Conservation (phyloP, 2,888 invertebrate genomes). For the Leucophenga maculata region DNA sequence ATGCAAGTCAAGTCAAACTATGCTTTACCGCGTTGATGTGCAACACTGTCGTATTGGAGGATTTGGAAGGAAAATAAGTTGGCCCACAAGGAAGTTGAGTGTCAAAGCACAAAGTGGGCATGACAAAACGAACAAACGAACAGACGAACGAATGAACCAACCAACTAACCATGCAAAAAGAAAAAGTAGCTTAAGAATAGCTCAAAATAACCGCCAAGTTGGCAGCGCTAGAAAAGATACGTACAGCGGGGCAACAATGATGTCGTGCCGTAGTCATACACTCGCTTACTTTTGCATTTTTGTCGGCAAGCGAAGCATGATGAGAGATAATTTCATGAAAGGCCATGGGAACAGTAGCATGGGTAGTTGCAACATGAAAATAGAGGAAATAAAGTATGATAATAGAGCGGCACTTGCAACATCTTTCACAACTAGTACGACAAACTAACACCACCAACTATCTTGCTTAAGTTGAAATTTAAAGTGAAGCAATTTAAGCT, state of each 20-base stretch:
- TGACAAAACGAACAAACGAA: conserved; percentile 5
- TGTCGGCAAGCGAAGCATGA: conserved; percentile 14
- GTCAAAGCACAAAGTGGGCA: conserved; percentile 13
- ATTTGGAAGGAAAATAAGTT: neutral
- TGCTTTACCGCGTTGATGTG: neutral
- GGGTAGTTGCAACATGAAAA: neutral
- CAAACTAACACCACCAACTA: no score
- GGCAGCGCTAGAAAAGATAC: neutral
- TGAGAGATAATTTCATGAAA: conserved; percentile 20
- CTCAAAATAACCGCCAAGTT: conserved; percentile 6
- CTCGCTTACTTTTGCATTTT: conserved; percentile 10
- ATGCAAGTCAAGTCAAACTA: conserved; percentile 3
- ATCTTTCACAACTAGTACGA: no score
- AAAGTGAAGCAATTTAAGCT: no score
- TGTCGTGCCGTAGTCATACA: neutral
- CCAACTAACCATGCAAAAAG: neutral
- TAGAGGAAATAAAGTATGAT: conserved; percentile 13
- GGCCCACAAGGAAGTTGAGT: conserved; percentile 15
- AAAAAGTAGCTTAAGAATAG: conserved; percentile 4
- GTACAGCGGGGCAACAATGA: neutral
- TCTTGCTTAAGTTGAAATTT: no score
- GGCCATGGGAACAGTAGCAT: neutral
- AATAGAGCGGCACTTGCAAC: conserved; percentile 1
- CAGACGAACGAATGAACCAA: neutral
- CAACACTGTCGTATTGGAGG: neutral